Evolutionary conservation across 2,113 vertebrate species (phyloP).

Genomic region (Gavia stellata): DNA sequence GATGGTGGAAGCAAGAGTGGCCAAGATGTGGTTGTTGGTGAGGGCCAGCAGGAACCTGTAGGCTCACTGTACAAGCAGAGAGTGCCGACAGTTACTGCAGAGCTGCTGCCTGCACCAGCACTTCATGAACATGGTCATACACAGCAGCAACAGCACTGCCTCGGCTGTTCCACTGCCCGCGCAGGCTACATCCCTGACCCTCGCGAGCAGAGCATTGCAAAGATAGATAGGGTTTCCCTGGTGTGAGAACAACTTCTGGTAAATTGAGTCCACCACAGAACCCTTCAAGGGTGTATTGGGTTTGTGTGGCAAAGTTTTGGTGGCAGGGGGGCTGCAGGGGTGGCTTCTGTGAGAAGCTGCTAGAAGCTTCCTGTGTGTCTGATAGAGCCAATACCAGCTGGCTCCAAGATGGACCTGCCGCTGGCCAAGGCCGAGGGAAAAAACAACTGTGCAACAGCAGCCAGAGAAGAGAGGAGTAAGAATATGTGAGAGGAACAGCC

Average conservation of each 20-base stretch:
- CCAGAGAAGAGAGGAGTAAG: too few relatives aligned
- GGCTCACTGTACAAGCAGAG: not conserved
- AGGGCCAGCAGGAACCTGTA: not conserved
- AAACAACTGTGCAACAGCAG: too few relatives aligned
- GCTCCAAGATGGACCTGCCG: too few relatives aligned
- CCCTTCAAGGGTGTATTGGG: too few relatives aligned
- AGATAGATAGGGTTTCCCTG: not conserved
- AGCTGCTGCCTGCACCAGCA: not conserved
- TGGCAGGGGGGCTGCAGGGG: too few relatives aligned
- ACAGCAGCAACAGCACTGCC: not conserved
- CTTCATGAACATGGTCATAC: fast-evolving
- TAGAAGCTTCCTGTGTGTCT: too few relatives aligned
- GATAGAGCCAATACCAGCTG: too few relatives aligned
- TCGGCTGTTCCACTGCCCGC: not conserved
- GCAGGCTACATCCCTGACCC: not conserved
- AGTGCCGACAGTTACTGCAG: not conserved
- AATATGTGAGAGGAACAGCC: too few relatives aligned
- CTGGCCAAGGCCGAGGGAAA: too few relatives aligned
- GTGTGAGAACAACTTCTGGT: not conserved
- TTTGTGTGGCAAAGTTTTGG: too few relatives aligned
- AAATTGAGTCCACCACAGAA: not conserved
- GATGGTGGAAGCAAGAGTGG: not conserved
- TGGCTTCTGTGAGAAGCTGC: too few relatives aligned
- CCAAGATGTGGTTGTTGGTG: not conserved
- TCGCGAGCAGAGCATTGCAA: not conserved